These are phyloP conservation scores for Hirtodrosophila trivittata DNA, from an alignment of 2,888 invertebrate genomes.

Conservation along the genomic window DNA sequence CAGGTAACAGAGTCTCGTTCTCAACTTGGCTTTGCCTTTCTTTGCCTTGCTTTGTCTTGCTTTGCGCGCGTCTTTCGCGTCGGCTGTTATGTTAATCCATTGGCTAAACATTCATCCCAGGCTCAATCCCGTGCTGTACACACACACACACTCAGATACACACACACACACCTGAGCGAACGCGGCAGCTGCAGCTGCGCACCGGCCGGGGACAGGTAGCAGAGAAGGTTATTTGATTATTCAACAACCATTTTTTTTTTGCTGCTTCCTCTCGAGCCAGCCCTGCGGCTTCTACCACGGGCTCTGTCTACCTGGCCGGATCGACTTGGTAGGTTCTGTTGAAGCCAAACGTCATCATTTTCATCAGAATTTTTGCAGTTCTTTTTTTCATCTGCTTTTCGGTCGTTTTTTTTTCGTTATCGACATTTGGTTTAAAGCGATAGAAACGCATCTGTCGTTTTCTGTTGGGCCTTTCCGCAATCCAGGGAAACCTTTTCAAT, in stretches of 20 bases:
- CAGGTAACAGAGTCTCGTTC: conserved; percentile 59
- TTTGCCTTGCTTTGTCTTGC: conserved; percentile 18
- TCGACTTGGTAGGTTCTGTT: conserved; percentile 20
- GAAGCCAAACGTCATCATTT: conserved; percentile 55
- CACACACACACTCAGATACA: conserved; percentile 37
- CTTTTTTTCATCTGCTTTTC: conserved; percentile 17
- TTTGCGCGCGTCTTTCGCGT: conserved; percentile 35
- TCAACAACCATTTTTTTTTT: conserved; percentile 64
- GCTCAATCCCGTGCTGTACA: conserved; percentile 37
- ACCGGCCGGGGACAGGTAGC: conserved; percentile 55
- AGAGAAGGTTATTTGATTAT: conserved; percentile 77
- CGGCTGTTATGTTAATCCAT: conserved; percentile 68
- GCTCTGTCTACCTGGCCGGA: conserved; percentile 39
- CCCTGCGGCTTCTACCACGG: conserved; percentile 14
- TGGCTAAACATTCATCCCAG: conserved; percentile 47
- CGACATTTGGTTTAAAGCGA: conserved; percentile 30
- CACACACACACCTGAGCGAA: conserved; percentile 39
- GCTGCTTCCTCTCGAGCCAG: conserved; percentile 38
- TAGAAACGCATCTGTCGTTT: conserved; percentile 46
- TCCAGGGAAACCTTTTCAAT: conserved; percentile 8
- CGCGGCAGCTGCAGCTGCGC: conserved; percentile 69
- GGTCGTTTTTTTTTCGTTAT: conserved; percentile 47
- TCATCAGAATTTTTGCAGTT: conserved; percentile 55
- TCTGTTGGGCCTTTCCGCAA: conserved; percentile 41
- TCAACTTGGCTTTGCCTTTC: conserved; percentile 53